phyloP scores from a whole-genome alignment of 1,140 invertebrate genomes.

The Drosophila rhopaloa region DNA sequence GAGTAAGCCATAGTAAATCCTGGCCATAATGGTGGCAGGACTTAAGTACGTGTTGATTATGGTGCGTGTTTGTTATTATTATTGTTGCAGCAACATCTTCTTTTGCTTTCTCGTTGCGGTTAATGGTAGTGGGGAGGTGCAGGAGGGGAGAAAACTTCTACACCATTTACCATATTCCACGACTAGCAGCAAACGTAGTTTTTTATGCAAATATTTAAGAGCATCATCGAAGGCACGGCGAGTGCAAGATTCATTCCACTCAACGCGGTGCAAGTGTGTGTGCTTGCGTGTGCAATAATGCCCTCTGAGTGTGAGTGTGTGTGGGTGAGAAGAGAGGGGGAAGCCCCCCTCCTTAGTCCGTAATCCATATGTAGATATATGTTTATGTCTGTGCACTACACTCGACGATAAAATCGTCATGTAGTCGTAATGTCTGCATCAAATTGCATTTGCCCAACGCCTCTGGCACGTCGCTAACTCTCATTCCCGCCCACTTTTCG shows the following conservation, averaged over 20 bases:
- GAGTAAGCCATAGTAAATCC: conserved; percentile 25
- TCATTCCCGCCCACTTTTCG: conserved; percentile 3
- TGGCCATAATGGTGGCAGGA: conserved; percentile 34
- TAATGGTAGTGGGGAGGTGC: conserved; percentile 52
- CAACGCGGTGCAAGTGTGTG: conserved; percentile 22
- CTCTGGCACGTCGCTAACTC: conserved; percentile 37
- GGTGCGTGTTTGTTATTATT: conserved; percentile 64
- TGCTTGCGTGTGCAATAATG: conserved; percentile 19
- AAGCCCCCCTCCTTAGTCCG: conserved; percentile 10
- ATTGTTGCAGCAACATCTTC: conserved; percentile 39
- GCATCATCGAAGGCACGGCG: conserved; percentile 73
- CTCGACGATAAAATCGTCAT: conserved; percentile 82
- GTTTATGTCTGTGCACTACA: conserved; percentile 69
- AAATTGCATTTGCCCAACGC: conserved; percentile 74
- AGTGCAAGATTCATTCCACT: conserved; percentile 59
- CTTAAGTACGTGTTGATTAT: conserved; percentile 79
- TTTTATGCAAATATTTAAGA: conserved; percentile 83
- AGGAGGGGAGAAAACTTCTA: conserved; percentile 55
- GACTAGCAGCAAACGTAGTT: conserved; percentile 64
- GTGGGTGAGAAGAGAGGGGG: neutral
- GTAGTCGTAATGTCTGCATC: conserved; percentile 82
- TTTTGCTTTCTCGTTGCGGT: conserved; percentile 37
- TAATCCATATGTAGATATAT: conserved; percentile 75
- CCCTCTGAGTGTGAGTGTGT: neutral
- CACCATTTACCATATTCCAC: conserved; percentile 79